phyloP scores from a whole-genome alignment of 1,140 invertebrate genomes.

The Procambarus clarkii region DNA sequence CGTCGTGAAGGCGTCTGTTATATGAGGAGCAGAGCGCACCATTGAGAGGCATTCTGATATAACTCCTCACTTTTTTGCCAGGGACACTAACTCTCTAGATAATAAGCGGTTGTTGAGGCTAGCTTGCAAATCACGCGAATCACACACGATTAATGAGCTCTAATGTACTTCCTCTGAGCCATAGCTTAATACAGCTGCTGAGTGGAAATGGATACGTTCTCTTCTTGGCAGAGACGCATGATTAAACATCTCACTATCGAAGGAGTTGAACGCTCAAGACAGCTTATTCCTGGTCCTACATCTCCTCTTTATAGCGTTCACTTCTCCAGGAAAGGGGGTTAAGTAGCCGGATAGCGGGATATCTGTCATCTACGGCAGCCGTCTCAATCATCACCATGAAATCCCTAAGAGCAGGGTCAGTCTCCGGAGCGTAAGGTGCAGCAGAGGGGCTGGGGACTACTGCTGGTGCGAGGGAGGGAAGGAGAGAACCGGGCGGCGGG shows the following conservation, averaged over 20 bases:
- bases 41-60: not conserved
- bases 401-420: constrained; percentile 37
- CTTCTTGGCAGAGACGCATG: not conserved
- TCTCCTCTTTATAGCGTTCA: not conserved
- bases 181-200: constrained; percentile 5
- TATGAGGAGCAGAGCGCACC: not conserved
- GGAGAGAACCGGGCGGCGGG: constrained; percentile 18
- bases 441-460: not conserved
- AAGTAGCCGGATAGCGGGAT: not conserved
- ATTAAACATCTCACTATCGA: not conserved
- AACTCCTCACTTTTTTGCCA: constrained; percentile 17
- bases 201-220: not conserved
- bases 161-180: constrained; percentile 19
- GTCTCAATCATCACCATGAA: constrained; percentile 34
- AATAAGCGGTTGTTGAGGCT: not conserved
- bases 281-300: not conserved
- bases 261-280: not conserved
- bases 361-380: constrained; percentile 6
- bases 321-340: not conserved
- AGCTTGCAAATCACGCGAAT: constrained; percentile 25
- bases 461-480: not conserved
- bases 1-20: not conserved
- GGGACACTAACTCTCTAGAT: constrained; percentile 9
- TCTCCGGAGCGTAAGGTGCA: not conserved
- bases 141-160: constrained; percentile 25